Percentiles rank a stretch among this genome's conserved stretches.
These are phyloP conservation scores for Hydropotes inermis DNA, from an alignment of 2,113 vertebrate genomes.

Conservation along the genomic window DNA sequence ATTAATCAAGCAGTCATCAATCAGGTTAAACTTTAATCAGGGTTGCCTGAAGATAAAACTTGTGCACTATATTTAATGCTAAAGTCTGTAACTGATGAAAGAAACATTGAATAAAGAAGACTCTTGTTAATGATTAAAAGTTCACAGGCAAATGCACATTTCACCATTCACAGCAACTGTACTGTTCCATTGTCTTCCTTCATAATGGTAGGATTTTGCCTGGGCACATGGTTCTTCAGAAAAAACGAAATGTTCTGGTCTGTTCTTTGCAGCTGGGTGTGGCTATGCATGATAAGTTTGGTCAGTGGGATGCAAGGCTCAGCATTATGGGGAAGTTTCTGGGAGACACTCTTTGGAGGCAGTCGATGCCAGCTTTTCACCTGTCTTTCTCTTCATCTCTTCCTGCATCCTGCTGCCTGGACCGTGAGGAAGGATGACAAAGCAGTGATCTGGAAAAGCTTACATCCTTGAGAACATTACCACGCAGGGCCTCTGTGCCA, in stretches of 20 bases:
- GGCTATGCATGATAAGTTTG: not conserved
- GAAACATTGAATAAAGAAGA: not conserved
- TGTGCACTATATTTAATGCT: not conserved
- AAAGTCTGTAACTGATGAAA: not conserved
- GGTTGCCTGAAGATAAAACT: not conserved
- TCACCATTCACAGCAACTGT: not conserved
- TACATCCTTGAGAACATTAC: not conserved
- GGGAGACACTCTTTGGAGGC: not conserved
- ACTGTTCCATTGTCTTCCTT: not conserved
- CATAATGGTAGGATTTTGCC: not conserved
- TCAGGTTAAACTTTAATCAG: not conserved
- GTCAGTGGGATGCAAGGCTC: not conserved
- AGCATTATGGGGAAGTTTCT: not conserved
- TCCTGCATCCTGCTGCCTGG: not conserved
- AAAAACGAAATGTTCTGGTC: not conserved
- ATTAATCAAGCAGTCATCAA: not conserved
- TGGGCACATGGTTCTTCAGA: not conserved
- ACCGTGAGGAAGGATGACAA: not conserved
- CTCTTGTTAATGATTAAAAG: not conserved
- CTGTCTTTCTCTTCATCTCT: not conserved
- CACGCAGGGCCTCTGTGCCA: accelerated
- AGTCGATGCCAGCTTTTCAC: not conserved
- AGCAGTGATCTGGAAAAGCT: too few relatives aligned
- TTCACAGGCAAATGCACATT: not conserved
- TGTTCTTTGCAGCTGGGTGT: not conserved